Base-by-base conservation (phyloP, 2,797 vertebrate species). In the Microctenopoma stevenorrisi region DNA sequence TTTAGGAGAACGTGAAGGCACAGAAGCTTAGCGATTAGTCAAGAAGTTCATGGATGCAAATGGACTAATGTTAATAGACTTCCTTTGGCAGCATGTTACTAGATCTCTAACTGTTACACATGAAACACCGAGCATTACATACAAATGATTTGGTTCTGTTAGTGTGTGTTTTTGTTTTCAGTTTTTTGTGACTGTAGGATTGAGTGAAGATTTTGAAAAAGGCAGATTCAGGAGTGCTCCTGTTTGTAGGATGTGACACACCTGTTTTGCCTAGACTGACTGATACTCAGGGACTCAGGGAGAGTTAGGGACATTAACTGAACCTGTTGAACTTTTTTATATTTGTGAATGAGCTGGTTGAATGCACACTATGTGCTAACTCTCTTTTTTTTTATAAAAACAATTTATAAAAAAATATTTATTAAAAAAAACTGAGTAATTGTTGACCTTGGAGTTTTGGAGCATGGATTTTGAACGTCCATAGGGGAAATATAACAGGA, bases 11-110 rank as follows among this genome's bases (percentile, higher is more conserved):
- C 33, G 44, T 64, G 28, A 65, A 49, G 14, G 44, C 28, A 18
- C 46, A 9, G 46, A 7, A 12, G 68, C 55, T 71, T 78, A 78
- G 61, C 61, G 65, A 73, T 78, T 68, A 60, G 85, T 86, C 71
- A 72, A 50, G 8, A 67, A 56, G 33, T 51, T 72, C 43, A 46
- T 56, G 38, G 67, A 74, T 68, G 58, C 72, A 82, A 87, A 72
- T 35, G 7, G 30, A 33, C 30, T 33, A 33, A 33, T 25, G 25
- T 50, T 64, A 51, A 49, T 48, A 1, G 14, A 61, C 65, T 63
- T 62, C 22, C 35, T 54, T 5, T 53, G 55, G 35, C 40, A 40
- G 61, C 5, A 42, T 37, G 1, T 54, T 10, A 25, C 14, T 30
- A 15, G 33, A 28, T 55, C n/a, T 35, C 7, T 9, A 12, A 22